Percentiles rank a stretch among this genome's conserved stretches.
Conservation (phyloP, 1,140 invertebrate species). For the Bombus cullumanus region DNA sequence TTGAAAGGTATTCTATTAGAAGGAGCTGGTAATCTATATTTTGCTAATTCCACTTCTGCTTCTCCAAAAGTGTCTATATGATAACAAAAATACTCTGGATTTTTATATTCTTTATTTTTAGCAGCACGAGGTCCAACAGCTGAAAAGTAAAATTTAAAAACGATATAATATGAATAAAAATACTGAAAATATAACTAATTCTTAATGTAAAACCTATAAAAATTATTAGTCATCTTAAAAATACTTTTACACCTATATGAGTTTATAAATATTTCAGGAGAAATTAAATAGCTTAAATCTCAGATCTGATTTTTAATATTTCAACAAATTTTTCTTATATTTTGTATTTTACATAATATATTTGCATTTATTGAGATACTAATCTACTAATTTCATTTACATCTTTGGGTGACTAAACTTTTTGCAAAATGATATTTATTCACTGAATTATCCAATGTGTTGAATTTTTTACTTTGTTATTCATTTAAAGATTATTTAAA, state of each 20-base stretch:
- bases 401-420: too few species aligned
- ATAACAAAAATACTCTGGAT: constrained; percentile 94
- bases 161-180: background rate
- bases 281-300: background rate
- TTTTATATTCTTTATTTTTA: constrained; percentile 90
- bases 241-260: too few species aligned
- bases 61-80: constrained; percentile 91
- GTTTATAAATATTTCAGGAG: background rate
- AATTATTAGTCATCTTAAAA: background rate
- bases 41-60: constrained; percentile 92
- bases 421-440: background rate
- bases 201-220: background rate
- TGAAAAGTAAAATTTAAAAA: constrained; percentile 58
- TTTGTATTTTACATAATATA: background rate
- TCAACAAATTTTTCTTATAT: background rate
- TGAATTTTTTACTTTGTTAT: background rate
- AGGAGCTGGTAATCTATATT: constrained; percentile 89
- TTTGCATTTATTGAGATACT: background rate
- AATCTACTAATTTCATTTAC: background rate
- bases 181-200: background rate
- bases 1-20: constrained; percentile 80
- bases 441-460: background rate
- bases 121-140: constrained; percentile 88
- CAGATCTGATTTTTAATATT: background rate
- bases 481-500: background rate